Percentiles rank a stretch among this genome's conserved stretches.
phyloP scores from a whole-genome alignment of 2,113 vertebrate genomes.

The Tenrec ecaudatus region DNA sequence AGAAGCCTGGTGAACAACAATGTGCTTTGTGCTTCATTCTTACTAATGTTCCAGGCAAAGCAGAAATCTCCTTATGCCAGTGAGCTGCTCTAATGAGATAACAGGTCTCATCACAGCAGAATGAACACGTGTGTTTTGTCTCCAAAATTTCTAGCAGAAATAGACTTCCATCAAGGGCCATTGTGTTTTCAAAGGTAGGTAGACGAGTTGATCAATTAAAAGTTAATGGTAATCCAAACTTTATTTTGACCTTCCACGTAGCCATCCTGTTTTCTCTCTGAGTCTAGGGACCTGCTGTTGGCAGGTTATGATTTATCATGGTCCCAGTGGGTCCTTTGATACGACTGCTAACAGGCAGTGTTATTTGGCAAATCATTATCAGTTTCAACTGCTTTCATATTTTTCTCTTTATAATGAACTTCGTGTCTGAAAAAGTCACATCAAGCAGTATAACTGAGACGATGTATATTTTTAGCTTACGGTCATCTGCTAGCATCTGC shows the following conservation, averaged over 20 bases:
- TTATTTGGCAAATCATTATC: conserved; percentile 63
- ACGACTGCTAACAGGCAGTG: conserved; percentile 22
- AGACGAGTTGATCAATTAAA: conserved; percentile 64
- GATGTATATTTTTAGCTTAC: conserved; percentile 22
- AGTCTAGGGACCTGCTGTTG: conserved; percentile 27
- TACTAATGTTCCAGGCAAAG: conserved; percentile 19
- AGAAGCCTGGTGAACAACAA: conserved; percentile 49
- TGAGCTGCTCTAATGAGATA: conserved; percentile 45
- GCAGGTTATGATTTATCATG: conserved; percentile 58
- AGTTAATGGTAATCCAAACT: conserved; percentile 45
- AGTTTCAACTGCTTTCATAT: conserved; percentile 39
- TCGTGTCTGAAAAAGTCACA: conserved; percentile 48
- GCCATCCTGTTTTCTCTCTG: conserved; percentile 57
- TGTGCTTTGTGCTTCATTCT: conserved; percentile 24
- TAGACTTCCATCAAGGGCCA: conserved; percentile 6
- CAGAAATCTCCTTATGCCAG: conserved; percentile 46
- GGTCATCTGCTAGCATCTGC: conserved; percentile 25
- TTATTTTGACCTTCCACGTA: conserved; percentile 57
- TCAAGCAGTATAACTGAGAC: conserved; percentile 48
- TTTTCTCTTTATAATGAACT: conserved; percentile 60
- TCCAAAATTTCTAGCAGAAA: conserved; percentile 24
- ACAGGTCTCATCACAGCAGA: conserved; percentile 56
- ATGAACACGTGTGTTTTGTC: conserved; percentile 46
- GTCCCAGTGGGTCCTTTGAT: conserved; percentile 33
- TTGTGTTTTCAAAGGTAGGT: conserved; percentile 33